Conservation (phyloP, 2,888 invertebrate species). For the Heteropelma amictum region DNA sequence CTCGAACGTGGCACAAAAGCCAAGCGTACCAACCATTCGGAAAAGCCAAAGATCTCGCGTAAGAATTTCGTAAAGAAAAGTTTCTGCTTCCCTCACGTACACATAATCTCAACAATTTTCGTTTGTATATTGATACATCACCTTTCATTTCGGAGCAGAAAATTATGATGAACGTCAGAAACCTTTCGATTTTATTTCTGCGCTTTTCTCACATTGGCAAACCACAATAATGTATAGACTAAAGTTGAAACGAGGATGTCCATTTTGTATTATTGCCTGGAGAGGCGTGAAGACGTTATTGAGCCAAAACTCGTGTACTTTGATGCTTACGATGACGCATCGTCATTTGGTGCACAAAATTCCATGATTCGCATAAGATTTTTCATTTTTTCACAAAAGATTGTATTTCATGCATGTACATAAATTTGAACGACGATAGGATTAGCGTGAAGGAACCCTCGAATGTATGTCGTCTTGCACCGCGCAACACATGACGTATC, state of each 20-base stretch:
- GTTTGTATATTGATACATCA: neutral
- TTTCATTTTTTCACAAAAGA: slow-evolving; percentile 8
- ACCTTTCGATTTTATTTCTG: slow-evolving; percentile 52
- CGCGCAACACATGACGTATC: slow-evolving; percentile 39
- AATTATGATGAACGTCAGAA: slow-evolving; percentile 58
- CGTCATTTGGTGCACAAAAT: slow-evolving; percentile 53
- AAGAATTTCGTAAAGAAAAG: slow-evolving; percentile 35
- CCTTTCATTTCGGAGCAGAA: slow-evolving; percentile 5
- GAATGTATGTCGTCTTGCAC: neutral
- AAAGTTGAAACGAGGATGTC: slow-evolving; percentile 20
- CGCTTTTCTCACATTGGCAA: neutral
- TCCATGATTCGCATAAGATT: slow-evolving; percentile 3
- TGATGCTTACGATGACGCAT: slow-evolving; percentile 39
- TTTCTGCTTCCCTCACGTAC: neutral
- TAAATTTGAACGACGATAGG: slow-evolving; percentile 2
- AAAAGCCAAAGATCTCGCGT: slow-evolving; percentile 11
- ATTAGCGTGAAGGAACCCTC: slow-evolving; percentile 35
- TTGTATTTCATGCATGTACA: slow-evolving; percentile 15
- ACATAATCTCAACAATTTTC: slow-evolving; percentile 20
- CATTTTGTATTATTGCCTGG: slow-evolving; percentile 41
- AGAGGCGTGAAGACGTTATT: slow-evolving; percentile 49
- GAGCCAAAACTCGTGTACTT: slow-evolving; percentile 2
- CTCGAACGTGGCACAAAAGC: slow-evolving; percentile 41
- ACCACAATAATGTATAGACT: slow-evolving; percentile 54
- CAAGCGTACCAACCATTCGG: slow-evolving; percentile 30